phyloP scores from a whole-genome alignment of 35 echinoderm and acorn worm species.

The Holothuria glaberrima region DNA sequence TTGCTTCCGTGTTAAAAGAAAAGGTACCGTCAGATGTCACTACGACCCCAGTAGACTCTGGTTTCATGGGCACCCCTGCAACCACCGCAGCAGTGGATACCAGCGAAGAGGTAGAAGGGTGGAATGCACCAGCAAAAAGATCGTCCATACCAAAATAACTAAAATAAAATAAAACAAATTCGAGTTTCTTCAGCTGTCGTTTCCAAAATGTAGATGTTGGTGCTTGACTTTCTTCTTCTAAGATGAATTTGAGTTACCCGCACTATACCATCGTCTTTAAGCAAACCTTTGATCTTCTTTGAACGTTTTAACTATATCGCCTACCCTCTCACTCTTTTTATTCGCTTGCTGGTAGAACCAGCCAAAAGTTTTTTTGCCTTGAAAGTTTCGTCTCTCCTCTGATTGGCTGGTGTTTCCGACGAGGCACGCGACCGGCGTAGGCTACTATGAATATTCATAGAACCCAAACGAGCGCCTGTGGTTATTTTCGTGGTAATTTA shows the following conservation, averaged over 20 bases:
- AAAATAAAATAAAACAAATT: background rate
- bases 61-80: constrained; percentile 45
- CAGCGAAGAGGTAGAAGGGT: constrained; percentile 44
- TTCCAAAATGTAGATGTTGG: background rate
- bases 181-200: background rate
- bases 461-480: no score
- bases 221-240: background rate
- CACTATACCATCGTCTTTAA: background rate
- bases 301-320: background rate
- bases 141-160: constrained; percentile 45
- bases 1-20: constrained; percentile 5
- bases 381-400: no score
- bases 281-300: background rate
- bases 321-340: background rate
- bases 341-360: background rate
- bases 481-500: no score
- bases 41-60: background rate
- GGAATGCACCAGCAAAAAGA: constrained; percentile 38
- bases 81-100: constrained; percentile 53
- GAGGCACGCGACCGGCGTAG: no score
- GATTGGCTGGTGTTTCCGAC: no score
- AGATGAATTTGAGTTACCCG: background rate
- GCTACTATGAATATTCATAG: no score
- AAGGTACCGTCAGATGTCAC: constrained; percentile 26
- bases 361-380: background rate